Base-by-base conservation (phyloP, 2,797 vertebrate genomes). In the Sebastes kiyomatsui region DNA sequence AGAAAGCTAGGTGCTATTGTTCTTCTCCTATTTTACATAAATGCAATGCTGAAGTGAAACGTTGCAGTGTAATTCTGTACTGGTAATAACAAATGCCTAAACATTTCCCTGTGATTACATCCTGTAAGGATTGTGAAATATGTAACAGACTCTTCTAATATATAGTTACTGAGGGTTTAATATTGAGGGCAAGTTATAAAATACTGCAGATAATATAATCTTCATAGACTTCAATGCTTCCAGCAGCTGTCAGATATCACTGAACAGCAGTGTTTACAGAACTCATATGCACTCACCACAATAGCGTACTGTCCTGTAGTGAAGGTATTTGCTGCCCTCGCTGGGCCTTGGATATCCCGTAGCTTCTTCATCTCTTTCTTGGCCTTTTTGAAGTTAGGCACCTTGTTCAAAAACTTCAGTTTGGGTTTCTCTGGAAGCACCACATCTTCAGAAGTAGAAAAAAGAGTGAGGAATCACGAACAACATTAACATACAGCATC, bases 291-390 rank as follows among this genome's bases (percentile, higher is more conserved):
- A 84, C 97, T 95, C 84, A 99, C 98, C 96, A 99, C 88, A 74
- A 99, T 97, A 2, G 94, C 98, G n/a, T 96, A 99, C 70, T 94
- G 95, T 67, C 98, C 98, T 23, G 89, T 80, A 0, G 77, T 94
- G 87, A 99, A 98, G 8, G 95, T 83, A 4, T 95, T 97, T 27
- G 87, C 96, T 2, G 66, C 12, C 69, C 52, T 88, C 0, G 75
- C 59, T 0, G 97, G 98, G 1, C 98, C 98, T 0, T 95, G 96
- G 81, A 99, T 99, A 61, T 99, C 98, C 20, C 90, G 83, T 18
- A 99, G 91, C 35, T 46, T 95, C 89, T 96, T 99, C 46, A 92
- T 95, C 85, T 97, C 96, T 87, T 96, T 96, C 71, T 66, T 96
- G 1, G 89, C 94, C 79, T 97, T 97, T 73, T 96, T 96, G 1